Evolutionary conservation across 2,113 vertebrate species (phyloP).

Genomic region (Hydropotes inermis): DNA sequence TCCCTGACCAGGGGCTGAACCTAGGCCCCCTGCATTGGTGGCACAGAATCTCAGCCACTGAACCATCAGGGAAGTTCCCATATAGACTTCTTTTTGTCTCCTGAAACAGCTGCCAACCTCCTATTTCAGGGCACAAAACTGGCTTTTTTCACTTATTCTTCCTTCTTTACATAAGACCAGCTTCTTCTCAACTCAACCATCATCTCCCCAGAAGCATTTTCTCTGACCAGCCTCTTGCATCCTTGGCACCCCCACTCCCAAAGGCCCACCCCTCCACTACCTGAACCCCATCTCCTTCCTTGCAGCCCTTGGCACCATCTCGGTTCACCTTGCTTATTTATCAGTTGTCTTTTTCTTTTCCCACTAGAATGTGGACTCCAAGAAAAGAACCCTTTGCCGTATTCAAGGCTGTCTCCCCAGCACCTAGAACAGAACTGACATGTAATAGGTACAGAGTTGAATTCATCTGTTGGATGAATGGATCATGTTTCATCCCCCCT

Average conservation of each 20-base stretch:
- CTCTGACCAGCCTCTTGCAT: background rate
- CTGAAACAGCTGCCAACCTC: background rate
- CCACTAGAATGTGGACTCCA: background rate
- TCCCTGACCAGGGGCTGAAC: background rate
- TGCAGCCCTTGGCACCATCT: background rate
- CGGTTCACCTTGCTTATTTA: background rate
- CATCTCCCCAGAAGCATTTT: background rate
- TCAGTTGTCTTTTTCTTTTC: background rate
- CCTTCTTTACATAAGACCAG: background rate
- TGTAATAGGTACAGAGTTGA: background rate
- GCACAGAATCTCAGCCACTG: background rate
- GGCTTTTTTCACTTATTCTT: background rate
- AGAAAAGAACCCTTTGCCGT: background rate
- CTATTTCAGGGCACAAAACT: background rate
- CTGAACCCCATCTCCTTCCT: background rate
- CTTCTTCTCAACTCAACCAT: background rate
- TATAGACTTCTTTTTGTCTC: background rate
- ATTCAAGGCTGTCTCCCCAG: background rate
- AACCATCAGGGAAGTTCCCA: background rate
- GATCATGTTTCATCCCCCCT: background rate
- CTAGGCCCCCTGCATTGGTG: background rate
- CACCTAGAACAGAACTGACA: background rate
- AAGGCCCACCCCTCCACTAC: background rate
- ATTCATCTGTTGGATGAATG: background rate
- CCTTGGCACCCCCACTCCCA: background rate